Evolutionary conservation across 2,888 invertebrate species (phyloP).

Genomic region (Cataglyphis livida): DNA sequence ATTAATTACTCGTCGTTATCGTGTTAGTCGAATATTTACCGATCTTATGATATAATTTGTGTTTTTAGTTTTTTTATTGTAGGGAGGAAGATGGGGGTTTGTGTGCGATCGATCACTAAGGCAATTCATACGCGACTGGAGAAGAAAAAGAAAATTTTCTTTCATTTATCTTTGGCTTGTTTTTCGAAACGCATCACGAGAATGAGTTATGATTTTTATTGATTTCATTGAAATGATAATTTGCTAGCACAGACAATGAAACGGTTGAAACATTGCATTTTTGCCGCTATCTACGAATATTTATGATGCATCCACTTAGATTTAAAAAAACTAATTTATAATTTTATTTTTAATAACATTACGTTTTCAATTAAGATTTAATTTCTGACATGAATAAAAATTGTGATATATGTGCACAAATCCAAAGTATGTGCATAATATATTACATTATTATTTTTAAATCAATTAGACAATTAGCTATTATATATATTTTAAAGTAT

Average conservation of each 20-base stretch:
- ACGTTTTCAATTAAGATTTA: background rate
- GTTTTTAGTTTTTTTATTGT: conserved; percentile 77
- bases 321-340: background rate
- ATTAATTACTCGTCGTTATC: conserved; percentile 81
- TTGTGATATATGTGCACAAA: background rate
- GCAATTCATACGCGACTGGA: background rate
- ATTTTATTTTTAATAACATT: background rate
- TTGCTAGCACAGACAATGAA: background rate
- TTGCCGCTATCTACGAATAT: background rate
- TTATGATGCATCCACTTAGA: background rate
- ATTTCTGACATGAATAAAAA: conserved; percentile 6
- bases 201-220: background rate
- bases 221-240: background rate
- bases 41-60: conserved; percentile 64
- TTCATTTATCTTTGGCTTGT: background rate
- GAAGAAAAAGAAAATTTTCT: background rate
- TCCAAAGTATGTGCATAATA: background rate
- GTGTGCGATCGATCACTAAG: conserved; percentile 64
- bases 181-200: background rate
- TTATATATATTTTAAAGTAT: background rate
- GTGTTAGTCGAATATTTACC: conserved; percentile 81
- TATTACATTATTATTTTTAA: background rate
- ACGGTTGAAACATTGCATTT: background rate
- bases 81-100: conserved; percentile 48
- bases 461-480: background rate